These are phyloP conservation scores for Augiades crinisus DNA, from an alignment of 2,888 invertebrate species.

Conservation along the genomic window DNA sequence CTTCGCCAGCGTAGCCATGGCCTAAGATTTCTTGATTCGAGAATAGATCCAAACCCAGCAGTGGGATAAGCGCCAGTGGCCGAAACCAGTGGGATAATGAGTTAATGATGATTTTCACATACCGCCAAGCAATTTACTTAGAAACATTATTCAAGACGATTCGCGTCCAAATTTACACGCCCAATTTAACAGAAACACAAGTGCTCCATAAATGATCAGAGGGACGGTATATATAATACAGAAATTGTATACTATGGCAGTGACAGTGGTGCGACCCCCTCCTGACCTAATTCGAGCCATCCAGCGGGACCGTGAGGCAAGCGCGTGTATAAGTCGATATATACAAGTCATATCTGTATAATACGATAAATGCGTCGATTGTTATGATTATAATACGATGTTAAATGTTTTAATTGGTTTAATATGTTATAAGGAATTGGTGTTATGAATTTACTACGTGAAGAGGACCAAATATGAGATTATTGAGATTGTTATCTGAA, in stretches of 20 bases:
- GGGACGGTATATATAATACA: slow-evolving; percentile 26
- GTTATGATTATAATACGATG: background rate
- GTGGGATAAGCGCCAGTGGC: no score
- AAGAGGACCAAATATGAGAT: no score
- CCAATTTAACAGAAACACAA: slow-evolving; percentile 23
- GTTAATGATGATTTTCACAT: no score
- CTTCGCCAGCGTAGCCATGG: no score
- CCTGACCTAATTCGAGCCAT: slow-evolving; percentile 76
- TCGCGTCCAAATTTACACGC: slow-evolving; percentile 2
- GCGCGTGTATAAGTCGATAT: slow-evolving; percentile 37
- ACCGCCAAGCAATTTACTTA: no score
- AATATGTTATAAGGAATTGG: no score
- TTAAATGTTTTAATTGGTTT: background rate
- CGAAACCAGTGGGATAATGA: no score
- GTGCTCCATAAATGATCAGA: slow-evolving; percentile 13
- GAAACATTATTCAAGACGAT: no score
- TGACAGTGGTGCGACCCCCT: slow-evolving; percentile 75
- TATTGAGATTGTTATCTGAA: no score
- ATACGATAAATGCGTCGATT: slow-evolving; percentile 7
- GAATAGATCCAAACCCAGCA: no score
- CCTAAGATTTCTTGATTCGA: no score
- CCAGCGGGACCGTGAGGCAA: slow-evolving; percentile 65
- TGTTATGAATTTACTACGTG: no score
- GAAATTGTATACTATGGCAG: slow-evolving; percentile 47
- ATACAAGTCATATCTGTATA: slow-evolving; percentile 2